Conservation (phyloP, 2,113 vertebrate species). For the Cacatua alba region DNA sequence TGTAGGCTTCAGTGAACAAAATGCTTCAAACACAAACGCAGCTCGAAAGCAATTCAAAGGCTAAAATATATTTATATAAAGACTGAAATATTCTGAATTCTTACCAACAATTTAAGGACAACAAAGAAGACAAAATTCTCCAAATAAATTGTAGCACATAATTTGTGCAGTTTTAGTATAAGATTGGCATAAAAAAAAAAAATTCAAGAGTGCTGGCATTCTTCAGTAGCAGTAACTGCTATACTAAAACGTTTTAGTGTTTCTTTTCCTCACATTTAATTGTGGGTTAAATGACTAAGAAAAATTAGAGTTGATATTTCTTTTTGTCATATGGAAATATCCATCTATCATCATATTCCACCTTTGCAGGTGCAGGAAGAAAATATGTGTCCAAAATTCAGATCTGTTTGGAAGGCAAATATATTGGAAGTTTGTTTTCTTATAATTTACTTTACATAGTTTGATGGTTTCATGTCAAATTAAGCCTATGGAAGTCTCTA, state of each 20-base stretch:
- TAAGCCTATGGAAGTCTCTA: neutral
- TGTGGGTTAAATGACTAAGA: neutral
- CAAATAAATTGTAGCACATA: neutral
- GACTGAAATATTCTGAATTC: neutral
- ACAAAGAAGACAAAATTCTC: neutral
- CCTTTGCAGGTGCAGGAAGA: neutral
- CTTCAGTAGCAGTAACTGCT: neutral
- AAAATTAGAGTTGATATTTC: neutral
- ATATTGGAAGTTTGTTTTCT: neutral
- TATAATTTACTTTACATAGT: slow-evolving; percentile 18
- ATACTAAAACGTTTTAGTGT: neutral
- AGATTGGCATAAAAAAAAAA: neutral
- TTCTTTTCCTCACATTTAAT: neutral
- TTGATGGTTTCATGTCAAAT: slow-evolving; percentile 41
- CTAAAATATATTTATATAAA: neutral
- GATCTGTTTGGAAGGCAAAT: neutral
- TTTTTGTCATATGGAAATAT: neutral
- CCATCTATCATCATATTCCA: neutral
- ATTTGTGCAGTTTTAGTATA: neutral
- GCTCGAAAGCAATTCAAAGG: neutral
- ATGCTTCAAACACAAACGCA: neutral
- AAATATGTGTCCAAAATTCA: neutral
- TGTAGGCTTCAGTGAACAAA: neutral
- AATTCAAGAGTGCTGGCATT: neutral
- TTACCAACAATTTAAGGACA: neutral